Conservation (phyloP, 2,113 vertebrate genomes). For the Lonchura striata region DNA sequence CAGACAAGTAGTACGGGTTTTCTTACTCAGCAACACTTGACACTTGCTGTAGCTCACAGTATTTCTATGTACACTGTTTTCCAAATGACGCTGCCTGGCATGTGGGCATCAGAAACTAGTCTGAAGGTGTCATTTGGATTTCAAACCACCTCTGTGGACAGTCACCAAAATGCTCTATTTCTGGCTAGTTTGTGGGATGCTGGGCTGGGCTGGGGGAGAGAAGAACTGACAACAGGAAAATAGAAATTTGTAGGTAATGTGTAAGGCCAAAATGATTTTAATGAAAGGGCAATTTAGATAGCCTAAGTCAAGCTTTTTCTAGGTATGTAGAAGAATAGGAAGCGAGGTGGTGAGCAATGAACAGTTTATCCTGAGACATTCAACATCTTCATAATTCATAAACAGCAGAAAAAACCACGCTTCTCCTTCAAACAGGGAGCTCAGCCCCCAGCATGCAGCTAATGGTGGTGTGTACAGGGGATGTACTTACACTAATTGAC, state of each 20-base stretch:
- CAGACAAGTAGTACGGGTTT: fast-evolving
- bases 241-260: not conserved
- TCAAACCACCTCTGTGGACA: not conserved
- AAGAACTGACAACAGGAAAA: not conserved
- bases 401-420: not conserved
- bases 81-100: not conserved
- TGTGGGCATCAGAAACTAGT: not conserved
- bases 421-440: not conserved
- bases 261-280: not conserved
- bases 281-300: not conserved
- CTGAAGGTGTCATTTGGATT: not conserved
- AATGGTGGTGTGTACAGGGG: not conserved
- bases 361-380: not conserved
- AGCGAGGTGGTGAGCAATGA: not conserved
- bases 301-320: not conserved
- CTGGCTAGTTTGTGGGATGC: not conserved
- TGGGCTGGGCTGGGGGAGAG: not conserved
- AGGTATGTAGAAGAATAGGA: not conserved
- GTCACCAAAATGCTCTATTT: not conserved
- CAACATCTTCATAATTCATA: not conserved
- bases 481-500: not conserved
- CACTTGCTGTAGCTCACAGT: not conserved
- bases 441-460: not conserved
- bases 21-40: not conserved
- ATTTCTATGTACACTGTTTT: not conserved